phyloP scores from a whole-genome alignment of 2,888 invertebrate species.

The Ochropacha duplaris region DNA sequence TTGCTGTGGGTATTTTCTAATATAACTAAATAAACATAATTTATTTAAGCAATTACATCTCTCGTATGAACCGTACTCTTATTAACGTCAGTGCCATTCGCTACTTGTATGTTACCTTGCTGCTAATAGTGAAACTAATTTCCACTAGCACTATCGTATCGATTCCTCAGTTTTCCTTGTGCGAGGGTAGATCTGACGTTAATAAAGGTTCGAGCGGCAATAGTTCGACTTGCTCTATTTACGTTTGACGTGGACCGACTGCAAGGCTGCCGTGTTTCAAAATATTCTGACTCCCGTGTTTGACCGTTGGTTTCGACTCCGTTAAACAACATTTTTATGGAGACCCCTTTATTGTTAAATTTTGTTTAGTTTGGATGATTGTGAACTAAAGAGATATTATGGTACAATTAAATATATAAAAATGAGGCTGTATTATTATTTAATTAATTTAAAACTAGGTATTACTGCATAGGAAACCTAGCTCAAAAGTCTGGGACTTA shows the following conservation, averaged over 20 bases:
- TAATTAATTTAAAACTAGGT: no score
- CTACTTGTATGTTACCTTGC: background rate
- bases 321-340: background rate
- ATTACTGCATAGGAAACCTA: no score
- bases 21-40: no score
- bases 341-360: background rate
- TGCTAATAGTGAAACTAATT: background rate
- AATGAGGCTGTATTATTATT: no score
- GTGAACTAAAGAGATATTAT: no score
- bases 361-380: no score
- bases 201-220: slow-evolving; percentile 31
- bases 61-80: background rate
- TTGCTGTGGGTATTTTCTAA: no score
- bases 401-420: no score
- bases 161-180: slow-evolving; percentile 11
- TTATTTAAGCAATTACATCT: background rate
- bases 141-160: background rate
- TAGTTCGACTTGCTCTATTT: slow-evolving; percentile 32
- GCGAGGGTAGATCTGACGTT: slow-evolving; percentile 18
- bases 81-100: background rate
- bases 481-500: no score
- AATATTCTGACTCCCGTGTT: slow-evolving; percentile 14
- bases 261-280: slow-evolving; percentile 27
- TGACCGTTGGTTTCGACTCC: background rate
- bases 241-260: slow-evolving; percentile 27